phyloP scores from a whole-genome alignment of 2,888 invertebrate genomes.

The Chrysolina haemoptera region DNA sequence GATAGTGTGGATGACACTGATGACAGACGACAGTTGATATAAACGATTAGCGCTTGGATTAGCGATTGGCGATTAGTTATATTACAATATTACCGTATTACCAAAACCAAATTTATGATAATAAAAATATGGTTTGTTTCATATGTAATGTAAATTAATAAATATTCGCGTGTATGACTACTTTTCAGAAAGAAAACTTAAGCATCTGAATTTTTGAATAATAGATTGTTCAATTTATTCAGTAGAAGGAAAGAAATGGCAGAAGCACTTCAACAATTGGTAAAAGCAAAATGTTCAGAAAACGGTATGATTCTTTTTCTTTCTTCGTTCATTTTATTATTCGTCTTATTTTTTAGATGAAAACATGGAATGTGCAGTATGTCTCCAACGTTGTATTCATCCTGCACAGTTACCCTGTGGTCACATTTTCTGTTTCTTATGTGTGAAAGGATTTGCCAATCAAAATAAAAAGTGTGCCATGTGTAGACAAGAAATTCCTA shows the following conservation, averaged over 20 bases:
- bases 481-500: slow-evolving; percentile 92
- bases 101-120: too few relatives aligned
- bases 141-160: too few relatives aligned
- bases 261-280: slow-evolving; percentile 28
- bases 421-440: slow-evolving; percentile 97
- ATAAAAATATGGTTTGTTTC: too few relatives aligned
- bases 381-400: slow-evolving; percentile 90
- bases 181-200: too few relatives aligned
- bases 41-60: too few relatives aligned
- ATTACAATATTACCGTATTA: too few relatives aligned
- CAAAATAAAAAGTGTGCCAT: slow-evolving; percentile 93
- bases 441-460: slow-evolving; percentile 93
- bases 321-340: slow-evolving; percentile 16
- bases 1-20: too few relatives aligned
- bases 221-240: too few relatives aligned
- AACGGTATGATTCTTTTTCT: slow-evolving; percentile 31
- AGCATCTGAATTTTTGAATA: too few relatives aligned
- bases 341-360: slow-evolving; percentile 26
- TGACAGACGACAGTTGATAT: too few relatives aligned
- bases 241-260: slow-evolving; percentile 25
- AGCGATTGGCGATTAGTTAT: too few relatives aligned
- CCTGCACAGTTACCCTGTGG: slow-evolving; percentile 94
- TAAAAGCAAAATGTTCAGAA: slow-evolving; percentile 20
- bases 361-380: slow-evolving; percentile 87
- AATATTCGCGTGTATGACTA: too few relatives aligned